Conservation (phyloP, 2,113 vertebrate genomes). For the Corythornis madagascariensis region DNA sequence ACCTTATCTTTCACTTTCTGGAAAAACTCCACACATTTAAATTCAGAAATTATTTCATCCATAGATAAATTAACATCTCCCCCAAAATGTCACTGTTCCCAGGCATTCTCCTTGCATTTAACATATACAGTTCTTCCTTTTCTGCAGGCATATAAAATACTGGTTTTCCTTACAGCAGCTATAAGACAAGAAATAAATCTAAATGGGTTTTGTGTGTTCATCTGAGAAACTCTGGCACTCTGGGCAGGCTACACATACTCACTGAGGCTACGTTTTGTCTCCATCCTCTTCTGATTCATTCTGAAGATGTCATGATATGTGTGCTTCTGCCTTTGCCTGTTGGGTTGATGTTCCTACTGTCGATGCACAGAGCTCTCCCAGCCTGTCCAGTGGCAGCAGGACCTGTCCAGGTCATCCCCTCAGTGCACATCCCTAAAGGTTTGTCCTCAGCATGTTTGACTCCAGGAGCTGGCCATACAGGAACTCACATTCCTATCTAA, state of each 20-base stretch:
- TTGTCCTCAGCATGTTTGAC: neutral
- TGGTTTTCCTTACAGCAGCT: neutral
- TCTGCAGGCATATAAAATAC: neutral
- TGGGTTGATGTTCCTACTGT: too few species aligned
- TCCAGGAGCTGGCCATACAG: fast-evolving
- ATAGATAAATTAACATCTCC: neutral
- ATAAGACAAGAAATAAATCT: neutral
- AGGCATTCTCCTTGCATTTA: neutral
- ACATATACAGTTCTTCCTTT: neutral
- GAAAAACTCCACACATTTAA: neutral
- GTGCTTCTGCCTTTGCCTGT: fast-evolving
- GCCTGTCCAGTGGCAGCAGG: neutral
- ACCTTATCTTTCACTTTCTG: neutral
- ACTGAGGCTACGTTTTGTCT: neutral
- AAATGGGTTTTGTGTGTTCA: neutral
- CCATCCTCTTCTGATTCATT: neutral
- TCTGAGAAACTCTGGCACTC: neutral
- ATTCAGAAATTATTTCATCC: slow-evolving; percentile 1
- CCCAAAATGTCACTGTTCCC: neutral
- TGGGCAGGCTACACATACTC: neutral
- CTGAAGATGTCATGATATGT: neutral
- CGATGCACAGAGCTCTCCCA: fast-evolving
- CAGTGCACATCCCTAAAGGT: neutral
- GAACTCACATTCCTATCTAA: neutral
- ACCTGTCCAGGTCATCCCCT: neutral